Evolutionary conservation across 2,888 invertebrate genomes (phyloP).

Genomic region (Pyrrhia umbra): DNA sequence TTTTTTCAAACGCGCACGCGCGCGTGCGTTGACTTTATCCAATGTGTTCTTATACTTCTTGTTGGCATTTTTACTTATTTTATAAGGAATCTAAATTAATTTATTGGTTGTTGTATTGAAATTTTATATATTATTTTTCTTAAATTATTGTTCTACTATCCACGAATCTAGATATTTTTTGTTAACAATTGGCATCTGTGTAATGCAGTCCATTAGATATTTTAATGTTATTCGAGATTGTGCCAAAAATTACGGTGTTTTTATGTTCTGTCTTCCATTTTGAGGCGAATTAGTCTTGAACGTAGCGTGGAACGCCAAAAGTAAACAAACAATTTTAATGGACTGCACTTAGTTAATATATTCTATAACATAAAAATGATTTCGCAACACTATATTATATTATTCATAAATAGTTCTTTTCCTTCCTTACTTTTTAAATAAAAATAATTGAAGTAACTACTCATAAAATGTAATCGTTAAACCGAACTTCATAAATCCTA

Average conservation of each 20-base stretch:
- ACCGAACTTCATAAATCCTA: conserved; percentile 90
- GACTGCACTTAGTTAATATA: conserved; percentile 73
- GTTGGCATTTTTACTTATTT: conserved; percentile 90
- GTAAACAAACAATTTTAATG: conserved; percentile 66
- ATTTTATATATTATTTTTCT: conserved; percentile 84
- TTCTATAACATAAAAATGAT: conserved; percentile 64
- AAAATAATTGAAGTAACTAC: conserved; percentile 88
- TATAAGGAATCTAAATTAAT: conserved; percentile 90
- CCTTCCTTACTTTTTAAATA: conserved; percentile 84
- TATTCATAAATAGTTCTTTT: conserved; percentile 81
- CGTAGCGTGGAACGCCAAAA: conserved; percentile 64
- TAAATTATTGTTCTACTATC: conserved; percentile 86
- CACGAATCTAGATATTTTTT: conserved; percentile 78
- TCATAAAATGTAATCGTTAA: conserved; percentile 90
- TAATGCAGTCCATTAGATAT: conserved; percentile 84
- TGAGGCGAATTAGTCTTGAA: conserved; percentile 51
- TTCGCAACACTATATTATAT: conserved; percentile 72
- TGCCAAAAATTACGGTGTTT: conserved; percentile 78
- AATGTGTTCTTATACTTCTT: conserved; percentile 90
- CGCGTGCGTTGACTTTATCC: conserved; percentile 78
- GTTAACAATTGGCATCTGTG: conserved; percentile 83
- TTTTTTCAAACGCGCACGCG: conserved; percentile 71
- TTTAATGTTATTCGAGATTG: conserved; percentile 68
- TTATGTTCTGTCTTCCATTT: conserved; percentile 64
- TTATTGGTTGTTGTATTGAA: conserved; percentile 90